A percentile compares a stretch with the other conserved stretches of the same genome.
phyloP scores from a whole-genome alignment of 2,888 invertebrate genomes.

The Scaptodrosophila latifasciaeformis region DNA sequence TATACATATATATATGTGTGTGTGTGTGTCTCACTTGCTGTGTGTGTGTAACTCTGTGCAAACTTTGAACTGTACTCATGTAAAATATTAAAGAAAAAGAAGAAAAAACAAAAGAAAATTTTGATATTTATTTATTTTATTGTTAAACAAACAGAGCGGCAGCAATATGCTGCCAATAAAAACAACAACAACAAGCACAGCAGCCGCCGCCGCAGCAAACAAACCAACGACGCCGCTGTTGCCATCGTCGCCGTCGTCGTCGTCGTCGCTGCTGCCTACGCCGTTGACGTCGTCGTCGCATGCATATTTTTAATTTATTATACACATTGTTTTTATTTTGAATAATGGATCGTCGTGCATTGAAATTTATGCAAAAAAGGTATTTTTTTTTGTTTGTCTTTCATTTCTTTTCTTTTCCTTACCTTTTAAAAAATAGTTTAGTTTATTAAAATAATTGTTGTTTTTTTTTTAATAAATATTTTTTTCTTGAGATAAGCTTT shows the following conservation, averaged over 20 bases:
- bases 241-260: constrained; percentile 12
- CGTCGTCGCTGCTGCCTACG: constrained; percentile 31
- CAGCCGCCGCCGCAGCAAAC: constrained; percentile 31
- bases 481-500: too few relatives aligned
- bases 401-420: constrained; percentile 22
- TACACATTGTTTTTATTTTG: constrained; percentile 74
- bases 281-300: constrained; percentile 55
- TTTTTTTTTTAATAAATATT: too few relatives aligned
- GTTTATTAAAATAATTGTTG: constrained; percentile 15
- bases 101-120: constrained; percentile 8
- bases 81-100: constrained; percentile 15
- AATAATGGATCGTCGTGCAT: constrained; percentile 87
- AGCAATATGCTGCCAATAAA: constrained; percentile 55
- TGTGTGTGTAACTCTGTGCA: constrained; percentile 33
- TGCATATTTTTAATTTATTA: constrained; percentile 73
- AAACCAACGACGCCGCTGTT: constrained; percentile 30
- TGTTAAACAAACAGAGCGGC: constrained; percentile 36
- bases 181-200: constrained; percentile 46
- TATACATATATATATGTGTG: constrained; percentile 23
- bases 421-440: constrained; percentile 5
- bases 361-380: constrained; percentile 88
- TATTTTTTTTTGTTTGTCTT: constrained; percentile 77
- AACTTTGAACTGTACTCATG: constrained; percentile 28
- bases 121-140: not conserved
- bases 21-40: constrained; percentile 30